Evolutionary conservation across 2,113 vertebrate species (phyloP), one percentile per base, ranked within the genome.

Genomic region (Todiramphus saurophagus): DNA sequence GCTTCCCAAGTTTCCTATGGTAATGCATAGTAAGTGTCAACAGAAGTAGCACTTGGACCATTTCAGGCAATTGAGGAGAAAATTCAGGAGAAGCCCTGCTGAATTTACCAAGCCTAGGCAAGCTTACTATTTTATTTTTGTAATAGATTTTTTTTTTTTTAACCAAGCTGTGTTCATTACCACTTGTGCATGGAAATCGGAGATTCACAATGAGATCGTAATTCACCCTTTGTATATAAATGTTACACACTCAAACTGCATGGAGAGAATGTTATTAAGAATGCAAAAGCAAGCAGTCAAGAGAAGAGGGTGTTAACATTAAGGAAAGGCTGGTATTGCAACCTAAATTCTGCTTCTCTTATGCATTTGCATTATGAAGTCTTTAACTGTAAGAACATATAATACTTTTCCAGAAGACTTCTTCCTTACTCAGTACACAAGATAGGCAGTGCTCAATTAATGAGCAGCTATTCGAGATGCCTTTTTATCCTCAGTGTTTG

Each of bases 21-120:
- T 77, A 77, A 64, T 62, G 66, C 76, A 13, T n/a, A 86, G 18
- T n/a, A 87, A 68, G 68, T 77, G 70, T 77, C 94, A 96, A 75
- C 85, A 84, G 63, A 80, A 78, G 44, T 51, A 74, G 75, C 75
- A 78, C 72, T 93, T 67, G 43, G 37, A 79, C 21, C 7, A 7
- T 87, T 94, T 79, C 39, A 80, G 81, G 80, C 60, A 77, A 60
- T 46, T 83, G 62, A 95, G 84, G 37, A 91, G 73, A 87, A 92
- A 92, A 79, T 92, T 81, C 60, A 84, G 44, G 41, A 64, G 69
- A 77, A 87, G n/a, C 70, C 74, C 44, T 92, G 72, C 72, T 94
- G 92, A 77, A 86, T 96, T 93, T 76, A 48, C 67, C 89, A 89
- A 93, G 92, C 72, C 94, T 73, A 76, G 77, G 53, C 89, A 90